Percentiles rank a stretch among this genome's conserved stretches.
phyloP scores from a whole-genome alignment of 2,888 invertebrate species.

The Pemphredon lugubris region DNA sequence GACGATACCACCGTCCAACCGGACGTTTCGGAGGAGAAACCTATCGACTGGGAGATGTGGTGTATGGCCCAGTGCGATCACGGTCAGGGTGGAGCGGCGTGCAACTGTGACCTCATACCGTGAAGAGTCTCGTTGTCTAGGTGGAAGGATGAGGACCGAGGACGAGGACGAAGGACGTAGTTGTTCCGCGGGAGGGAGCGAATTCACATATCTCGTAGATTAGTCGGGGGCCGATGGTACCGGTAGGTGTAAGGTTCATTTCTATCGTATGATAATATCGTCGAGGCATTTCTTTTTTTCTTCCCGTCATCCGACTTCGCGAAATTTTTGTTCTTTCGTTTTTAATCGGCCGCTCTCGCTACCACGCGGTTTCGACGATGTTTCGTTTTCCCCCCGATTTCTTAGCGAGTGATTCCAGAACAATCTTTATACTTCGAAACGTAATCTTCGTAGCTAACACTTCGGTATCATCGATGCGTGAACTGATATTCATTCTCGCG shows the following conservation, averaged over 20 bases:
- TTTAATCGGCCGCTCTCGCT: no score
- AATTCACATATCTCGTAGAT: slow-evolving; percentile 75
- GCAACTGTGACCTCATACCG: slow-evolving; percentile 88
- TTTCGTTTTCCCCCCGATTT: no score
- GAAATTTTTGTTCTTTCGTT: no score
- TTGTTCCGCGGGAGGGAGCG: slow-evolving; percentile 50
- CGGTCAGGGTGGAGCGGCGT: slow-evolving; percentile 89
- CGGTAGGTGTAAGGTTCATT: slow-evolving; percentile 47
- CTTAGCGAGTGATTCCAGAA: no score
- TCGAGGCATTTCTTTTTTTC: neutral
- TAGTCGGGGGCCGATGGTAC: slow-evolving; percentile 46
- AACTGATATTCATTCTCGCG: no score
- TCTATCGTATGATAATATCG: slow-evolving; percentile 7
- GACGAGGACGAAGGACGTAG: slow-evolving; percentile 20
- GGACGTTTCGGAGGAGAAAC: neutral
- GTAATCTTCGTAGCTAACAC: no score
- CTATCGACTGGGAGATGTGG: slow-evolving; percentile 83
- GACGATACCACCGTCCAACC: neutral
- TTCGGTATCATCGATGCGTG: no score
- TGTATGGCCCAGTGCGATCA: slow-evolving; percentile 86
- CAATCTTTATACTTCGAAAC: no score
- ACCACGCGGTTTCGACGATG: no score
- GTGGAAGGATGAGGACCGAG: slow-evolving; percentile 5
- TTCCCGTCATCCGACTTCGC: no score
- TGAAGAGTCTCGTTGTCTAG: slow-evolving; percentile 28